A percentile compares a stretch with the other conserved stretches of the same genome.
phyloP scores from a whole-genome alignment of 1,140 invertebrate species.

The Hydropsyche tenuis region DNA sequence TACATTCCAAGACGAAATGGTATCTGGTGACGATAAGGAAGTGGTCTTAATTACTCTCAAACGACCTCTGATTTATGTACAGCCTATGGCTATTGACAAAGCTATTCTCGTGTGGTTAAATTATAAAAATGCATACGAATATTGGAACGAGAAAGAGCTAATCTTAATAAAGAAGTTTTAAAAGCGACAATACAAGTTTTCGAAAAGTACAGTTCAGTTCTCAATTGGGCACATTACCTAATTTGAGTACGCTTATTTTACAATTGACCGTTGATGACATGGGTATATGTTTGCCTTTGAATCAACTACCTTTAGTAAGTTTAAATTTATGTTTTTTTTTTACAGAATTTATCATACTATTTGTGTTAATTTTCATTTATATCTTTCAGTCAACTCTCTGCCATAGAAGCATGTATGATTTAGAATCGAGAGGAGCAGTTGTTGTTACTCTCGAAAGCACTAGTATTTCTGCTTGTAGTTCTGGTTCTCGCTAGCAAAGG shows the following conservation, averaged over 20 bases:
- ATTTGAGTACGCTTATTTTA: conserved; percentile 89
- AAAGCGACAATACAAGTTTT: conserved; percentile 81
- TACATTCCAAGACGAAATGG: conserved; percentile 90
- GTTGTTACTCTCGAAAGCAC: conserved; percentile 95
- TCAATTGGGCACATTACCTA: conserved; percentile 70
- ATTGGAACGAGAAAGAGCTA: conserved; percentile 95
- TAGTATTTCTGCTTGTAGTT: conserved; percentile 88
- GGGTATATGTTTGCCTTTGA: conserved; percentile 93
- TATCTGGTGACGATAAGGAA: conserved; percentile 89
- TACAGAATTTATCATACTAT: conserved; percentile 24
- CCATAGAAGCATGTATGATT: conserved; percentile 72
- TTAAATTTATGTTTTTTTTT: conserved; percentile 13
- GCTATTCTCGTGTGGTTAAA: conserved; percentile 97
- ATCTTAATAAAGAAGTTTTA: conserved; percentile 85
- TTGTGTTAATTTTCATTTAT: neutral
- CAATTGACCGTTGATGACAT: conserved; percentile 96
- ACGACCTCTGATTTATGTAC: conserved; percentile 91
- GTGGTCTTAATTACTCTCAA: conserved; percentile 91
- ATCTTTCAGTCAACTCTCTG: conserved; percentile 66
- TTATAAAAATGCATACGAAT: conserved; percentile 98
- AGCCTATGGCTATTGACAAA: conserved; percentile 94
- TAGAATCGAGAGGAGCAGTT: conserved; percentile 86
- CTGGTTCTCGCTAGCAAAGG: conserved; percentile 81
- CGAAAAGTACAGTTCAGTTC: conserved; percentile 75
- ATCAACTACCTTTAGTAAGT: conserved; percentile 71